phyloP scores from a whole-genome alignment of 2,888 invertebrate species.

The Drosophila lacicola region DNA sequence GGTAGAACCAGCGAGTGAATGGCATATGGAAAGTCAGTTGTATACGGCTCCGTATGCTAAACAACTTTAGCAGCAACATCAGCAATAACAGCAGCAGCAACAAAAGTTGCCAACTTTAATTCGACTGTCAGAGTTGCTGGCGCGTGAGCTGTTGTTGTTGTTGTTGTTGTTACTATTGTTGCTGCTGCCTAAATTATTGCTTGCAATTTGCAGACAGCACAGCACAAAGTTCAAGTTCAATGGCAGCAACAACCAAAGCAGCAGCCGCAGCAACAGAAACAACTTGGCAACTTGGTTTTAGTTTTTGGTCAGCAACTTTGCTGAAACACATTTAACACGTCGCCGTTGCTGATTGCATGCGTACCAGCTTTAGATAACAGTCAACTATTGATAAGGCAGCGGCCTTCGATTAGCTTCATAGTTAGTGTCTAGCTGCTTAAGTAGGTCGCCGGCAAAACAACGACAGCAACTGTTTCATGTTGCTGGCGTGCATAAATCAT shows the following conservation, averaged over 20 bases:
- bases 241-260: conserved; percentile 53
- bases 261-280: conserved; percentile 15
- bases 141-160: conserved; percentile 21
- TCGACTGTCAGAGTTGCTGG: conserved; percentile 59
- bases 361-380: conserved; percentile 48
- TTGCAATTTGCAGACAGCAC: conserved; percentile 57
- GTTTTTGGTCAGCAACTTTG: conserved; percentile 24
- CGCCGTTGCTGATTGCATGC: conserved; percentile 20
- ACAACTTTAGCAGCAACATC: conserved; percentile 27
- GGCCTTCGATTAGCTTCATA: conserved; percentile 47
- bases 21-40: conserved; percentile 24
- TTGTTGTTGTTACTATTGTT: conserved; percentile 21
- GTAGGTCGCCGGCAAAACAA: conserved; percentile 44
- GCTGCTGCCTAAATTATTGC: conserved; percentile 61
- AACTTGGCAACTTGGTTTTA: conserved; percentile 5
- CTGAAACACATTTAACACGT: conserved; percentile 12
- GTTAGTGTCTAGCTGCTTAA: conserved; percentile 32
- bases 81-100: conserved; percentile 22
- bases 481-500: conserved; percentile 66
- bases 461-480: conserved; percentile 23
- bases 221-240: conserved; percentile 80
- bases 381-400: conserved; percentile 34
- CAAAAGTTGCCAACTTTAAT: conserved; percentile 67
- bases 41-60: conserved; percentile 49
- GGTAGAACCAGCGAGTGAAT: conserved; percentile 4